phyloP scores from a whole-genome alignment of 2,888 invertebrate genomes.

The Prenolepis imparis region DNA sequence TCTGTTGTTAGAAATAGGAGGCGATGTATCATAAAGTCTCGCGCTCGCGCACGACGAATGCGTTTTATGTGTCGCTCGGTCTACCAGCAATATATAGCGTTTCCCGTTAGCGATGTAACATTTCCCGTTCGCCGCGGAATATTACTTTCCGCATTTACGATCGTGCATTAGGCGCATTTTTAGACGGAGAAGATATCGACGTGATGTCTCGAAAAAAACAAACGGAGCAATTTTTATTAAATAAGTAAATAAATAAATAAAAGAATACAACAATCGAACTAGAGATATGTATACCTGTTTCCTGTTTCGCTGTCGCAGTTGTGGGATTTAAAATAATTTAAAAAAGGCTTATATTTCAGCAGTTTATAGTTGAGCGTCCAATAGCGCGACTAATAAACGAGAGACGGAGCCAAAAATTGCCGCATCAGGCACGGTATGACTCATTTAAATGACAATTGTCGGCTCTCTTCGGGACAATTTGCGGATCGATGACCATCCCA shows the following conservation, averaged over 20 bases:
- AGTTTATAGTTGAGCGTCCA: too few relatives aligned
- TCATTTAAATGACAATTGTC: constrained; percentile 8
- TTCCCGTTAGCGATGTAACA: constrained; percentile 49
- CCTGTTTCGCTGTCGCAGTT: not conserved
- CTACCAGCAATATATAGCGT: constrained; percentile 33
- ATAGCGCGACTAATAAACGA: too few relatives aligned
- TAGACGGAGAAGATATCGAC: not conserved
- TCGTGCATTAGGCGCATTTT: not conserved
- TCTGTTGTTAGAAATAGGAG: not conserved
- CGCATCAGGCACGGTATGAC: not conserved
- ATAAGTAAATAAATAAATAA: constrained; percentile 3
- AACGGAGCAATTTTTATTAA: not conserved
- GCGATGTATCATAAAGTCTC: constrained; percentile 27
- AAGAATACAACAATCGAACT: not conserved
- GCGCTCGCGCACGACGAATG: constrained; percentile 15
- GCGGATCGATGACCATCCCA: not conserved
- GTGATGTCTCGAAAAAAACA: not conserved
- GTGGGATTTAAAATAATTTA: not conserved
- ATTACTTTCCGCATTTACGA: constrained; percentile 48
- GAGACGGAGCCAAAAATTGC: too few relatives aligned
- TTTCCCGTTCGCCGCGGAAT: constrained; percentile 37
- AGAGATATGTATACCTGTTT: not conserved
- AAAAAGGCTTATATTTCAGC: too few relatives aligned
- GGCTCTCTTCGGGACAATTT: not conserved
- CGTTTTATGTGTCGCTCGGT: constrained; percentile 41